A percentile compares a stretch with the other conserved stretches of the same genome.
Conservation (phyloP, 2,888 invertebrate species). For the Drosophila barbarae region DNA sequence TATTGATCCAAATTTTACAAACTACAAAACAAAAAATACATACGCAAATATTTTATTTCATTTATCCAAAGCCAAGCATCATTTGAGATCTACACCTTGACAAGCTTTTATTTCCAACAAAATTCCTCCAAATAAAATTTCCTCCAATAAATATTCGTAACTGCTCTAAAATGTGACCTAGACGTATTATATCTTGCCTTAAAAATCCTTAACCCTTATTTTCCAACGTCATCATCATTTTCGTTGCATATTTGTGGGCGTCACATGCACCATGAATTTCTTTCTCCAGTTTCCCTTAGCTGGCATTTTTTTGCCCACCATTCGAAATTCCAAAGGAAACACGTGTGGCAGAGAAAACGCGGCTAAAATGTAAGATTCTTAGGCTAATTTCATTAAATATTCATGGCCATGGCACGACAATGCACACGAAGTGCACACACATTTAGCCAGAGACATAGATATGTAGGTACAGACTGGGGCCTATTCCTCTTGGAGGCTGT, state of each 20-base stretch:
- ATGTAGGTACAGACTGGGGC: slow-evolving; percentile 2
- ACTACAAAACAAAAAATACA: background rate
- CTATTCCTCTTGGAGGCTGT: slow-evolving; percentile 4
- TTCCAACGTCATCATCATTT: slow-evolving; percentile 17
- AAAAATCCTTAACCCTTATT: slow-evolving; percentile 6
- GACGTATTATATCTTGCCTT: background rate
- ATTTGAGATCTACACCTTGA: no score
- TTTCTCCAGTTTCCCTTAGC: background rate
- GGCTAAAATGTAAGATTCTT: slow-evolving; percentile 53
- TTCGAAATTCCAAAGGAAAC: slow-evolving; percentile 36
- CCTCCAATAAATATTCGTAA: background rate
- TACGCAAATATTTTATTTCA: background rate
- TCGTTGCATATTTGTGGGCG: slow-evolving; percentile 34
- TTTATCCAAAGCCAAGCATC: background rate
- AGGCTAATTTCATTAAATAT: slow-evolving; percentile 73
- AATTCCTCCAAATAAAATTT: background rate
- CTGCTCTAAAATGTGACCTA: slow-evolving; percentile 6
- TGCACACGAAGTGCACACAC: slow-evolving; percentile 34
- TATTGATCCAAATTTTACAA: background rate
- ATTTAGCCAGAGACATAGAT: slow-evolving; percentile 2
- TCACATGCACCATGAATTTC: slow-evolving; percentile 9
- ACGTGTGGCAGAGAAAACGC: slow-evolving; percentile 45
- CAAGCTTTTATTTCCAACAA: background rate
- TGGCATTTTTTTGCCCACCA: slow-evolving; percentile 2
- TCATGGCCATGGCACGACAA: slow-evolving; percentile 62